Conservation (phyloP, 2,888 invertebrate species). For the Smittia aterrima region DNA sequence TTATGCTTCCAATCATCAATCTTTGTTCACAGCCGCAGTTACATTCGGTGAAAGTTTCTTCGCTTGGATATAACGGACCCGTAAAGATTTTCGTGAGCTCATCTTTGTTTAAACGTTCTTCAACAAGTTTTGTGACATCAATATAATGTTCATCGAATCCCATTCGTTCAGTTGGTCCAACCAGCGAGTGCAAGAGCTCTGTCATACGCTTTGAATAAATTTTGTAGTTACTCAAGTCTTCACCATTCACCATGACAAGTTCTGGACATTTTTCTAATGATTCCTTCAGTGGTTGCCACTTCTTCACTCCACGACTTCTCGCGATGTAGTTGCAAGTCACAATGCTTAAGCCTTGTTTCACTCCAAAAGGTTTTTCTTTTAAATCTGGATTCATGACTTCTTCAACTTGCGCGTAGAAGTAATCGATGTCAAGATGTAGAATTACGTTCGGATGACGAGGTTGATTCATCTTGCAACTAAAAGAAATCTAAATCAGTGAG, state of each 20-base stretch:
- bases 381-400: slow-evolving; percentile 70
- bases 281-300: slow-evolving; percentile 74
- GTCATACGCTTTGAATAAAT: slow-evolving; percentile 75
- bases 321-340: slow-evolving; percentile 85
- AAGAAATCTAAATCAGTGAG: too few relatives aligned
- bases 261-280: slow-evolving; percentile 71
- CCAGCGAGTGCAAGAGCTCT: slow-evolving; percentile 62
- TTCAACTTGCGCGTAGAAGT: slow-evolving; percentile 85
- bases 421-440: slow-evolving; percentile 79
- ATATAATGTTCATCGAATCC: slow-evolving; percentile 86
- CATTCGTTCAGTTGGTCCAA: slow-evolving; percentile 72
- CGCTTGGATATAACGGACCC: slow-evolving; percentile 61
- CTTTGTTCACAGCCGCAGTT: slow-evolving; percentile 72
- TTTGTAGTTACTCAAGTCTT: slow-evolving; percentile 78
- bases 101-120: slow-evolving; percentile 50
- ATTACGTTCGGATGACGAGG: slow-evolving; percentile 65
- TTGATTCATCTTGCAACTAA: too few relatives aligned
- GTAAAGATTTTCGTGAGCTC: slow-evolving; percentile 46
- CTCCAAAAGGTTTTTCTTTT: slow-evolving; percentile 67
- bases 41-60: slow-evolving; percentile 60
- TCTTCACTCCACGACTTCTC: slow-evolving; percentile 70
- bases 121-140: slow-evolving; percentile 71
- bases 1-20: slow-evolving; percentile 67
- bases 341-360: slow-evolving; percentile 80
- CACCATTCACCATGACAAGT: slow-evolving; percentile 74